phyloP scores from a whole-genome alignment of 2,113 vertebrate genomes.

The Erythrolamprus reginae region DNA sequence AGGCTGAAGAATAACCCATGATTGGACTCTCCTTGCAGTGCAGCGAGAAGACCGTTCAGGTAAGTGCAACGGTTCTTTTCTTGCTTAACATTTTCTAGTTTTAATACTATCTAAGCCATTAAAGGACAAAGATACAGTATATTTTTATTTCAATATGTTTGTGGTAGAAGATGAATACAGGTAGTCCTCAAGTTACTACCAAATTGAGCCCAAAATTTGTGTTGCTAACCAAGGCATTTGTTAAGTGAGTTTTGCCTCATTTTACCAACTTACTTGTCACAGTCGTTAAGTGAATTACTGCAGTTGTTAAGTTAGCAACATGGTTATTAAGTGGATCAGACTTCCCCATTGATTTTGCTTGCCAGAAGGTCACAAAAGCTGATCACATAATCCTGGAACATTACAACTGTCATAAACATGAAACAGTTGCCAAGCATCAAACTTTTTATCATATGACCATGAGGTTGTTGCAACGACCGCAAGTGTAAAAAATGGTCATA shows the following conservation, averaged over 20 bases:
- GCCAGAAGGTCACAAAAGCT: neutral
- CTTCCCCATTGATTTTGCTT: neutral
- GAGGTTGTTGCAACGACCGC: neutral
- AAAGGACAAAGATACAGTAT: constrained; percentile 29
- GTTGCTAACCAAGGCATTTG: neutral
- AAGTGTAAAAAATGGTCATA: neutral
- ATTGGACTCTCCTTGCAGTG: too few relatives aligned
- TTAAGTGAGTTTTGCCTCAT: neutral
- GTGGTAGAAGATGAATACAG: neutral
- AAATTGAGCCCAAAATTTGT: neutral
- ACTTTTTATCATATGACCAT: neutral
- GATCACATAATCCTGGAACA: neutral
- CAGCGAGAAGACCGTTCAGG: too few relatives aligned
- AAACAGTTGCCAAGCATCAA: neutral
- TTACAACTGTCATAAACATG: neutral
- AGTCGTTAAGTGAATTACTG: neutral
- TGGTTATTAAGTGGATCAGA: neutral
- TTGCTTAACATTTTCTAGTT: constrained; percentile 56
- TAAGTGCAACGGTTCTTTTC: too few relatives aligned
- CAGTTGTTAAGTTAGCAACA: neutral
- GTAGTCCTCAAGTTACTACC: neutral
- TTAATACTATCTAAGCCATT: constrained; percentile 67
- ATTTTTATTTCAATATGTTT: neutral
- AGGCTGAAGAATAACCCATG: too few relatives aligned
- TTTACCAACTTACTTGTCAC: neutral